phyloP scores from a whole-genome alignment of 2,888 invertebrate species.

The Balanococcus diminutus region DNA sequence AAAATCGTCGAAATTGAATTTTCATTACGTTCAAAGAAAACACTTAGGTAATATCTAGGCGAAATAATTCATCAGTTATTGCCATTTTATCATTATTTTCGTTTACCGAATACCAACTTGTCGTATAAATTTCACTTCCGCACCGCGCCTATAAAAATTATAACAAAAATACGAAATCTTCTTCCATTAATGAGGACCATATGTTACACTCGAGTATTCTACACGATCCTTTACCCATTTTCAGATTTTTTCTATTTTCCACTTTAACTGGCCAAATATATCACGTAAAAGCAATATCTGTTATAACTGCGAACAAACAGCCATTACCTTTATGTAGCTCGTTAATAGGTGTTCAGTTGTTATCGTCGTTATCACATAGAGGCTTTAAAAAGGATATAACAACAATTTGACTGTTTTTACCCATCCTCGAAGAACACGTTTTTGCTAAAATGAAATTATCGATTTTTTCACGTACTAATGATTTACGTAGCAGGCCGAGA shows the following conservation, averaged over 20 bases:
- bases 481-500: neutral
- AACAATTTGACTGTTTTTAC: slow-evolving; percentile 39
- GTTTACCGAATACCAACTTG: slow-evolving; percentile 17
- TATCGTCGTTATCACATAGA: slow-evolving; percentile 38
- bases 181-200: slow-evolving; percentile 52
- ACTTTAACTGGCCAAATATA: slow-evolving; percentile 51
- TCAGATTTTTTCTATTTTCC: slow-evolving; percentile 46
- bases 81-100: neutral
- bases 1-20: neutral
- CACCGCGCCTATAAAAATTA: slow-evolving; percentile 35
- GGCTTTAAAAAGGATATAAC: slow-evolving; percentile 42
- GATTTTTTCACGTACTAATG: neutral
- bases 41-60: neutral
- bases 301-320: slow-evolving; percentile 51
- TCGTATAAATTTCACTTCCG: neutral
- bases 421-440: neutral
- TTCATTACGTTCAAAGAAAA: neutral
- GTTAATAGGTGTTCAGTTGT: slow-evolving; percentile 53
- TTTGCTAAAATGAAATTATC: slow-evolving; percentile 11
- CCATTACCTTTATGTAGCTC: slow-evolving; percentile 53
- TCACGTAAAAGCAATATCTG: slow-evolving; percentile 55
- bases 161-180: slow-evolving; percentile 29
- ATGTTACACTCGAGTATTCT: slow-evolving; percentile 45
- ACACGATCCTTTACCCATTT: slow-evolving; percentile 43
- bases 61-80: slow-evolving; percentile 7